Conservation (phyloP, 2,797 vertebrate species). For the Discoglossus pictus region DNA sequence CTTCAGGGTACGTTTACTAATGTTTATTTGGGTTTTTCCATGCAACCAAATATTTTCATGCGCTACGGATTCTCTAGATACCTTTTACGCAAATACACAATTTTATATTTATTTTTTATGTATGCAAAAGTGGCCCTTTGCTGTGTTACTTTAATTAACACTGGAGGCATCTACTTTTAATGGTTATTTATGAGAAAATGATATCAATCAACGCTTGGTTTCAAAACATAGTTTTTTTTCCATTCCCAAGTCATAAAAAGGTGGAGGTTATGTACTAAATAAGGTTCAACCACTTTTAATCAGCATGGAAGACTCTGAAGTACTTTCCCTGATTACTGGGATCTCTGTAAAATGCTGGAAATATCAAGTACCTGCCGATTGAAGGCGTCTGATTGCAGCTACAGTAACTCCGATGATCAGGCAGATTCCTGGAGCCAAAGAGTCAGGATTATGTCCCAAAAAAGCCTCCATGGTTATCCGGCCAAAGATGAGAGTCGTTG, state of each 20-base stretch:
- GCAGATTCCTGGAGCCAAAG: constrained; percentile 49
- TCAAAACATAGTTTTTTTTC: constrained; percentile 60
- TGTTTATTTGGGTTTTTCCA: too few relatives aligned
- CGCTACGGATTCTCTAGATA: too few relatives aligned
- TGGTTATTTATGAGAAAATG: constrained; percentile 56
- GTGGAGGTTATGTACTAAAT: constrained; percentile 54
- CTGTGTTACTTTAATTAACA: too few relatives aligned
- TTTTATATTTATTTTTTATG: too few relatives aligned
- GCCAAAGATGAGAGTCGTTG: too few relatives aligned
- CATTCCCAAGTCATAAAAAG: constrained; percentile 51
- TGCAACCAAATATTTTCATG: too few relatives aligned
- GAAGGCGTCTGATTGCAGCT: constrained; percentile 63
- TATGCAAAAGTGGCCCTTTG: too few relatives aligned
- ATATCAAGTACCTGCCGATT: constrained; percentile 48
- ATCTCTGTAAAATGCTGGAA: constrained; percentile 59
- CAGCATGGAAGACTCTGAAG: constrained; percentile 62
- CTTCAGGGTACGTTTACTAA: too few relatives aligned
- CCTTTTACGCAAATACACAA: too few relatives aligned
- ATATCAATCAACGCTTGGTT: constrained; percentile 63
- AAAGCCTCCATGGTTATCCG: constrained; percentile 23
- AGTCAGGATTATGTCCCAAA: constrained; percentile 26
- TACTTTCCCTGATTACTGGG: constrained; percentile 61
- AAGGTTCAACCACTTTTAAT: constrained; percentile 65
- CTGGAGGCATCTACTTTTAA: constrained; percentile 42
- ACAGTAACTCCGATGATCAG: constrained; percentile 46